Evolutionary conservation across 2,888 invertebrate species (phyloP).

Genomic region (Morpho achilles): DNA sequence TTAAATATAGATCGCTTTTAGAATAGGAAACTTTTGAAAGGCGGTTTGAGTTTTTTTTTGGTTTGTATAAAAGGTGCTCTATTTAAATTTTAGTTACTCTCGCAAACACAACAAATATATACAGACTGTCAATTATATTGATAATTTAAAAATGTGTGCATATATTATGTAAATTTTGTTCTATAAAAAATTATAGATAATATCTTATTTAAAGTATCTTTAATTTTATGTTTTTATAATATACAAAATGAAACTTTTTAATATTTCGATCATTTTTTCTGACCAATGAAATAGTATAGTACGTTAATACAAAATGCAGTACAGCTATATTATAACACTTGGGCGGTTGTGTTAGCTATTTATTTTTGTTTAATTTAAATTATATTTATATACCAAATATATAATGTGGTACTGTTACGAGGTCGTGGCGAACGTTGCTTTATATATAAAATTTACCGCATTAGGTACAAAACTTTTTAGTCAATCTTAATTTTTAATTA

Average conservation of each 20-base stretch:
- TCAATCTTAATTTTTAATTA: conserved; percentile 24
- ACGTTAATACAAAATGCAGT: conserved; percentile 28
- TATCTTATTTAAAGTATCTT: too few species aligned
- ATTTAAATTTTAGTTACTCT: conserved; percentile 8
- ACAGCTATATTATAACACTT: conserved; percentile 50
- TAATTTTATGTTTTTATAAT: too few species aligned
- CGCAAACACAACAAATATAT: conserved; percentile 13
- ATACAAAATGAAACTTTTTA: too few species aligned
- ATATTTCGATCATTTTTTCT: too few species aligned
- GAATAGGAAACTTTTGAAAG: conserved; percentile 36
- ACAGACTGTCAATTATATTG: conserved; percentile 16
- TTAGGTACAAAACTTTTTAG: conserved; percentile 28
- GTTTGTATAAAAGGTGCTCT: conserved; percentile 30
- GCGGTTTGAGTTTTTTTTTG: conserved; percentile 20
- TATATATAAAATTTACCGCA: conserved; percentile 11
- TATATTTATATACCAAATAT: conserved; percentile 66
- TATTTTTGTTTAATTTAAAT: conserved; percentile 69
- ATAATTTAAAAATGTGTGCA: conserved; percentile 7
- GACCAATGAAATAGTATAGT: too few species aligned
- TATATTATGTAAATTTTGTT: neutral
- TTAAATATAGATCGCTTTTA: conserved; percentile 51
- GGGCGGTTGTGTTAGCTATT: conserved; percentile 76
- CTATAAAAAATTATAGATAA: neutral
- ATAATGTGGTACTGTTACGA: conserved; percentile 26
- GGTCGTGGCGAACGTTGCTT: conserved; percentile 24